Percentiles rank a stretch among this genome's conserved stretches.
phyloP scores from a whole-genome alignment of 2,888 invertebrate genomes.

The Carterocephalus palaemon region DNA sequence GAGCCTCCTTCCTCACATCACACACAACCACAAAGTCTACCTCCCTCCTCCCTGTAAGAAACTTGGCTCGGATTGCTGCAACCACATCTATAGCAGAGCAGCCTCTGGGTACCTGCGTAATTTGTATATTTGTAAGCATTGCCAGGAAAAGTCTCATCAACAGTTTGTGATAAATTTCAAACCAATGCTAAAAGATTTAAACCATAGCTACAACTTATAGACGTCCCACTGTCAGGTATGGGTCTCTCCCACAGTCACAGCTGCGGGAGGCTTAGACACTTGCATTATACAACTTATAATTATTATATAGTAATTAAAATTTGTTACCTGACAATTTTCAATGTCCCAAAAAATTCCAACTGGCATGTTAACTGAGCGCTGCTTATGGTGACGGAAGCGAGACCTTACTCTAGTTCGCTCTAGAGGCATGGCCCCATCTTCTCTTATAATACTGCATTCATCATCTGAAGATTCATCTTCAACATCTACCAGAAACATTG shows the following conservation, averaged over 20 bases:
- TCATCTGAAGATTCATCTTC: conserved; percentile 72
- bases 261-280: no score
- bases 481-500: conserved; percentile 48
- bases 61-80: conserved; percentile 85
- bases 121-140: background rate
- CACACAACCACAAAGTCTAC: conserved; percentile 94
- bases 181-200: no score
- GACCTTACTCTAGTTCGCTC: conserved; percentile 63
- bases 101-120: conserved; percentile 84
- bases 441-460: conserved; percentile 44
- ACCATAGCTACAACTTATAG: no score
- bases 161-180: no score
- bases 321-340: conserved; percentile 92
- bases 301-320: no score
- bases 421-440: conserved; percentile 48
- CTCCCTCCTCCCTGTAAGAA: conserved; percentile 86
- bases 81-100: conserved; percentile 89
- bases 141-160: no score
- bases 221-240: no score
- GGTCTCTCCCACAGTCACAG: no score
- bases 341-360: conserved; percentile 96
- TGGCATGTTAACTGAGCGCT: conserved; percentile 64
- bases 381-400: conserved; percentile 63
- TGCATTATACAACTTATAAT: no score
- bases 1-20: conserved; percentile 90